A percentile compares a stretch with the other conserved stretches of the same genome.
Evolutionary conservation across 1,140 invertebrate species (phyloP).

Genomic region (Mya arenaria): DNA sequence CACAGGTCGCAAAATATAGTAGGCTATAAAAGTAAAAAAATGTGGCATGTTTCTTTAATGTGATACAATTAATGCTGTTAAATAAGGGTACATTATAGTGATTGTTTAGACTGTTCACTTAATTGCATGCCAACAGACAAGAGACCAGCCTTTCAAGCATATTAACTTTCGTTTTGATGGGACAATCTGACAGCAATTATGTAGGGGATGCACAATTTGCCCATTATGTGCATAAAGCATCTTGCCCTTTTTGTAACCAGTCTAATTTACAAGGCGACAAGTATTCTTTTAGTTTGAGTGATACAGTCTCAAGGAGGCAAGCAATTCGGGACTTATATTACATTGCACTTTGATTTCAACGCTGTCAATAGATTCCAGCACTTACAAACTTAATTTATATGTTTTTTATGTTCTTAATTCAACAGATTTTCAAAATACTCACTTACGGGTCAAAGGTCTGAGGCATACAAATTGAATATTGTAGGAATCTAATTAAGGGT

Average conservation of each 20-base stretch:
- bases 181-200: constrained; percentile 6
- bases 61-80: no score
- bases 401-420: background rate
- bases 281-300: background rate
- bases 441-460: no score
- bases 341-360: background rate
- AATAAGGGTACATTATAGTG: no score
- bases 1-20: no score
- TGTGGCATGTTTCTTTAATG: no score
- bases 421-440: no score
- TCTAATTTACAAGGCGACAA: constrained; percentile 1
- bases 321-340: background rate
- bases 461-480: no score
- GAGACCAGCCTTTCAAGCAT: no score
- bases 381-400: background rate
- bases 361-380: background rate
- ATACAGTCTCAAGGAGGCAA: background rate
- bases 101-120: no score
- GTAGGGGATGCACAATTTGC: constrained; percentile 11
- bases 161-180: constrained; percentile 16
- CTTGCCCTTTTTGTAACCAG: background rate
- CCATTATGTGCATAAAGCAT: constrained; percentile 3
- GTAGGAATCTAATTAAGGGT: no score
- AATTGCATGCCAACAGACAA: no score
- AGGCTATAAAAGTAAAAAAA: no score